Evolutionary conservation across 2,797 vertebrate genomes (phyloP).

Genomic region (Valencia hispanica): DNA sequence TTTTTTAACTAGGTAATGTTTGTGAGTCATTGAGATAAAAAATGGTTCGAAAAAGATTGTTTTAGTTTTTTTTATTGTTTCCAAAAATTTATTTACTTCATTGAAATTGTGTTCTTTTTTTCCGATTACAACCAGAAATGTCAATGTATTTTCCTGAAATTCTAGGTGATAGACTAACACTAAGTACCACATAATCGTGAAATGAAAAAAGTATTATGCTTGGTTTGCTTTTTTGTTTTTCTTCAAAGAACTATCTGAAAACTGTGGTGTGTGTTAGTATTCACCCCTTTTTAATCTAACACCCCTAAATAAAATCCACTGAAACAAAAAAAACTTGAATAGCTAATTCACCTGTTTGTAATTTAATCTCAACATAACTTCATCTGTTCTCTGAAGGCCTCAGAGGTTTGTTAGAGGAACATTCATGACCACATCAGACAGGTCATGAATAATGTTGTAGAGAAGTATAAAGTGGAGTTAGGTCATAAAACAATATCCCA

Average conservation of each 20-base stretch:
- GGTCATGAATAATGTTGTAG: too few relatives aligned
- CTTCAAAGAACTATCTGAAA: neutral
- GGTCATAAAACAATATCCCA: too few relatives aligned
- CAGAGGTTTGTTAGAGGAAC: too few relatives aligned
- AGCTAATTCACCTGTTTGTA: neutral
- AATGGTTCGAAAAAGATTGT: neutral
- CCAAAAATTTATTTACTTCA: neutral
- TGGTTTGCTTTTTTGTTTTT: too few relatives aligned
- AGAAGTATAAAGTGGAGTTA: too few relatives aligned
- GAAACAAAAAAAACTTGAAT: neutral
- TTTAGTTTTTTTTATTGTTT: too few relatives aligned
- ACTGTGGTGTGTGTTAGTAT: neutral
- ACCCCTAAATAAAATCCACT: neutral
- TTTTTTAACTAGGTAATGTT: conserved; percentile 29
- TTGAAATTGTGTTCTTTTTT: neutral
- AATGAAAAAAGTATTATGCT: too few relatives aligned
- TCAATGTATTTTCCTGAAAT: neutral
- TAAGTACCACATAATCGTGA: too few relatives aligned
- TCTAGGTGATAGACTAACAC: neutral
- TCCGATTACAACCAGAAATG: neutral
- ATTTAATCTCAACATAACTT: neutral
- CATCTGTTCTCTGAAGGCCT: too few relatives aligned
- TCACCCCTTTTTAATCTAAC: too few relatives aligned
- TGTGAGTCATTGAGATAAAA: conserved; percentile 42
- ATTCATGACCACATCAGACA: too few relatives aligned